Evolutionary conservation across 2,888 invertebrate genomes (phyloP).

Genomic region (Nemotelus nigrinus): DNA sequence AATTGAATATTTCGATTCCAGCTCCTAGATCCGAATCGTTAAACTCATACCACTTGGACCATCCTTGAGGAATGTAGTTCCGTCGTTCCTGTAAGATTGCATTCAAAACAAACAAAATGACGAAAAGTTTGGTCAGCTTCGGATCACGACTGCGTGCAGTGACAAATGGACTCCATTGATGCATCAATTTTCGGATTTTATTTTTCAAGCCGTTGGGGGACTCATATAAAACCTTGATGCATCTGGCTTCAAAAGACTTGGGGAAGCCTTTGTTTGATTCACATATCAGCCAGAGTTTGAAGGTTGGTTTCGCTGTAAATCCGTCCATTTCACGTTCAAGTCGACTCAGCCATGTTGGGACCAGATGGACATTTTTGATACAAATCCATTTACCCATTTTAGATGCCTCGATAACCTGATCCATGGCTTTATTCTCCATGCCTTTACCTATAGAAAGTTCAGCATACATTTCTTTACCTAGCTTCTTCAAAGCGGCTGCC

Average conservation of each 20-base stretch:
- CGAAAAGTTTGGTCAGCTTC: conserved; percentile 71
- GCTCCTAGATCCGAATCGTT: conserved; percentile 82
- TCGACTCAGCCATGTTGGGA: conserved; percentile 75
- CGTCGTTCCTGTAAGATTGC: conserved; percentile 91
- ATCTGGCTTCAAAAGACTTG: conserved; percentile 77
- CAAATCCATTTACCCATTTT: conserved; percentile 79
- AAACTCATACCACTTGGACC: conserved; percentile 91
- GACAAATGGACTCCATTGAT: conserved; percentile 70
- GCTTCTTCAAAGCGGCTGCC: conserved; percentile 69
- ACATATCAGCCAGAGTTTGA: conserved; percentile 86
- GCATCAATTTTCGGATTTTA: conserved; percentile 79
- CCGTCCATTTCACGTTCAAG: conserved; percentile 73
- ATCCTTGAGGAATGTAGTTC: conserved; percentile 90
- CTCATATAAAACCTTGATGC: conserved; percentile 83
- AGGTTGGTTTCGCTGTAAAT: conserved; percentile 67
- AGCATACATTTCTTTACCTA: conserved; percentile 66
- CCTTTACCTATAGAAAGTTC: conserved; percentile 86
- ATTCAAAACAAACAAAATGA: conserved; percentile 87
- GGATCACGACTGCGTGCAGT: conserved; percentile 54
- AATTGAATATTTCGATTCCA: conserved; percentile 70
- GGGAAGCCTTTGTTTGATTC: conserved; percentile 84
- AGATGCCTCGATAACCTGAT: conserved; percentile 70
- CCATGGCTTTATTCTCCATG: conserved; percentile 73
- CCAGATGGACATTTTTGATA: conserved; percentile 83
- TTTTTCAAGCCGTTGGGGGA: conserved; percentile 87